Evolutionary conservation across 2,888 invertebrate species (phyloP).

Genomic region (Oithona nana): DNA sequence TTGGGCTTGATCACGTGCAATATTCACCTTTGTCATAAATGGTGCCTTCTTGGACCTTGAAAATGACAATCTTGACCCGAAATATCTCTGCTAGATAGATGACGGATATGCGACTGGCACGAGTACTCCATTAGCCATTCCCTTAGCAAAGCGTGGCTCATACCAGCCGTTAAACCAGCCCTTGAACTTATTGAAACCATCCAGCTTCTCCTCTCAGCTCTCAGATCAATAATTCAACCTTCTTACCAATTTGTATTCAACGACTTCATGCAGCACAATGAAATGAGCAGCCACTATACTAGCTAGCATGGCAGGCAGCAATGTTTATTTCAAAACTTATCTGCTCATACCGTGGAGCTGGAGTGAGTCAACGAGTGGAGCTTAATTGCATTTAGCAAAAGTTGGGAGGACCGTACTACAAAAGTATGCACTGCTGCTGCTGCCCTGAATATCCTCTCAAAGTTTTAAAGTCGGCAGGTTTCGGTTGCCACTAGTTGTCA

Average conservation of each 20-base stretch:
- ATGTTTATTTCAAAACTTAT: too few relatives aligned
- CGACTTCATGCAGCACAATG: too few relatives aligned
- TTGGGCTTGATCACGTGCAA: background rate
- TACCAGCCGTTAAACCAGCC: background rate
- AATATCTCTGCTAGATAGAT: background rate
- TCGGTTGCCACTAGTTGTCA: too few relatives aligned
- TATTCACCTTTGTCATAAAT: background rate
- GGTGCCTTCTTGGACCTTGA: background rate
- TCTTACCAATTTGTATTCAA: background rate
- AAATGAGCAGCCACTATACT: too few relatives aligned
- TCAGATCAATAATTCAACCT: background rate
- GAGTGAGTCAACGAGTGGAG: too few relatives aligned
- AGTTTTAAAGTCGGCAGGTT: too few relatives aligned
- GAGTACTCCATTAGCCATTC: background rate
- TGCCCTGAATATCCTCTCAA: too few relatives aligned
- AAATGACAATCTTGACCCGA: background rate
- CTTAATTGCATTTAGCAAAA: too few relatives aligned
- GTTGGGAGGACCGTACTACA: too few relatives aligned
- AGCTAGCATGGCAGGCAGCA: too few relatives aligned
- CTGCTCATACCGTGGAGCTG: too few relatives aligned
- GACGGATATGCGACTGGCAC: background rate
- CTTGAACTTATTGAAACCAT: background rate
- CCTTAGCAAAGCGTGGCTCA: background rate
- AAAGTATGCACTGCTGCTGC: too few relatives aligned
- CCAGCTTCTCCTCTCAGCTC: background rate